phyloP scores from a whole-genome alignment of 2,797 vertebrate genomes.

The Anabacerthia variegaticeps region DNA sequence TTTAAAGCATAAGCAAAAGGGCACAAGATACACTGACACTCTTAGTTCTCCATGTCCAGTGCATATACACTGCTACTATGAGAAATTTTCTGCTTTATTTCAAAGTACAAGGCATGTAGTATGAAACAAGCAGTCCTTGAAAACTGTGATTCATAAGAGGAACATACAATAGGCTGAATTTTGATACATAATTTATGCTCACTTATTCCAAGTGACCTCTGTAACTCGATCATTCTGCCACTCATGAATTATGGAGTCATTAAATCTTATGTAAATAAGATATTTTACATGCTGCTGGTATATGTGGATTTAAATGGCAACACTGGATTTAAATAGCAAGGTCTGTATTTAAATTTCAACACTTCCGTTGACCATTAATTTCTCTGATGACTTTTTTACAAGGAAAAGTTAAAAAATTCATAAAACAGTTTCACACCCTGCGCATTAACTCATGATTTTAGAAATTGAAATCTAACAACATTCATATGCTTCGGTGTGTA shows the following conservation, averaged over 20 bases:
- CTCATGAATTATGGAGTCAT: neutral
- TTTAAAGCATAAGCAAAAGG: neutral
- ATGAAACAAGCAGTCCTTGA: neutral
- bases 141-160: neutral
- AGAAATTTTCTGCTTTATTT: neutral
- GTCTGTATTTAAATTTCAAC: neutral
- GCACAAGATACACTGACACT: neutral
- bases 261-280: neutral
- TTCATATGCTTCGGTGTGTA: neutral
- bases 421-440: neutral
- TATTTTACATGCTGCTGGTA: neutral
- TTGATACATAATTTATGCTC: conserved; percentile 32
- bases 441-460: neutral
- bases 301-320: neutral
- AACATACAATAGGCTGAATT: conserved; percentile 16
- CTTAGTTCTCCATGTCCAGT: neutral
- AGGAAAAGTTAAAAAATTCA: neutral
- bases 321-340: neutral
- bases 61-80: neutral
- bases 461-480: neutral
- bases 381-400: neutral
- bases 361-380: neutral
- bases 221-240: conserved; percentile 10
- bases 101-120: neutral
- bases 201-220: conserved; percentile 18